These are phyloP conservation scores for Physeter macrocephalus DNA, from an alignment of 2,113 vertebrate genomes.

Conservation along the genomic window DNA sequence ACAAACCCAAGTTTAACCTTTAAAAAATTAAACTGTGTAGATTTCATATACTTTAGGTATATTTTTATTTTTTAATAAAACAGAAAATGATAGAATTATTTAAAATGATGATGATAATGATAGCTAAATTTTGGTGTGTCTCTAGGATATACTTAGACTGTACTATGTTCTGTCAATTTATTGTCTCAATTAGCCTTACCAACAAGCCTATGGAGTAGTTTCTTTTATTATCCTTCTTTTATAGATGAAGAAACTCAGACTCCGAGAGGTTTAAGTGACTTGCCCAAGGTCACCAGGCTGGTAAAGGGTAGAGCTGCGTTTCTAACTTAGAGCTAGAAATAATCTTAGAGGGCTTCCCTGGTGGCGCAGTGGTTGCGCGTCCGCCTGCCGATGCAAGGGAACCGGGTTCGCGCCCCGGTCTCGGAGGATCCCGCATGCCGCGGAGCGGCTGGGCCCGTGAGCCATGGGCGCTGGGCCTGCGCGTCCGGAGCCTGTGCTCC, in stretches of 20 bases:
- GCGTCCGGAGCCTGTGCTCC: too few species aligned
- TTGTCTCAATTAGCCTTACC: background rate
- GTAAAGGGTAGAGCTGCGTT: background rate
- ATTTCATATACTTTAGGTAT: background rate
- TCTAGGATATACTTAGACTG: background rate
- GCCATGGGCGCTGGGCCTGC: too few species aligned
- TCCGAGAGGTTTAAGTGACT: background rate
- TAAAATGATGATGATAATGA: too few species aligned
- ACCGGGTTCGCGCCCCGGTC: too few species aligned
- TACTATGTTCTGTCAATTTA: background rate
- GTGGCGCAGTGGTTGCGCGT: too few species aligned
- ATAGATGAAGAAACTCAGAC: background rate
- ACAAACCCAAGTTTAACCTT: background rate
- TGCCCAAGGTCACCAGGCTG: background rate
- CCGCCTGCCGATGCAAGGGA: too few species aligned
- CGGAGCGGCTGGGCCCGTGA: too few species aligned
- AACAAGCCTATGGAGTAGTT: background rate
- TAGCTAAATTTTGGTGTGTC: background rate
- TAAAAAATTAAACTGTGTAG: background rate
- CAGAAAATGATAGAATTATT: background rate
- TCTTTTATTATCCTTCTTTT: background rate
- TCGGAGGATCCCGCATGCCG: too few species aligned
- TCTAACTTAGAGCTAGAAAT: background rate
- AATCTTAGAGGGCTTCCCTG: background rate
- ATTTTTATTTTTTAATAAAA: background rate